A percentile compares a stretch with the other conserved stretches of the same genome.
These are phyloP conservation scores for Lissonota sp. DNA, from an alignment of 2,888 invertebrate genomes.

Conservation along the genomic window DNA sequence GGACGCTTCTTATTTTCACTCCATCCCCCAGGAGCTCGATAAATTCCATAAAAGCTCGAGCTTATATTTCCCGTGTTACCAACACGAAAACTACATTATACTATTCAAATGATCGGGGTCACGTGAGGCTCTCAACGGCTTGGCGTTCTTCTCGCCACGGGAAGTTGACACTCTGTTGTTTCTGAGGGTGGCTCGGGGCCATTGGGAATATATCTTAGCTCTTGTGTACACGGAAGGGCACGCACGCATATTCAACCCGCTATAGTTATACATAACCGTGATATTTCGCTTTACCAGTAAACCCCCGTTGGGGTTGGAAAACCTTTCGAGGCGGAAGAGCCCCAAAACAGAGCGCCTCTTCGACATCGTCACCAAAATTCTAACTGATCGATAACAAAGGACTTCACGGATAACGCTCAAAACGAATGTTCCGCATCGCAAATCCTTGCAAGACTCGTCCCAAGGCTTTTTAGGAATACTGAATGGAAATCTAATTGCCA, in stretches of 20 bases:
- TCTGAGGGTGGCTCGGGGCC: slow-evolving; percentile 79
- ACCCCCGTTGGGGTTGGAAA: slow-evolving; percentile 71
- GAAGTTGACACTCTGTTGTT: slow-evolving; percentile 83
- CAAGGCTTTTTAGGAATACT: not conserved
- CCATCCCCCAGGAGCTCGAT: not conserved
- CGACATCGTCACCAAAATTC: slow-evolving; percentile 4
- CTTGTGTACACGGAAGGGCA: slow-evolving; percentile 67
- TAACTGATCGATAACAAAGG: slow-evolving; percentile 26
- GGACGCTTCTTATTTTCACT: not conserved
- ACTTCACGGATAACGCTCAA: not conserved
- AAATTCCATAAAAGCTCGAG: slow-evolving; percentile 41
- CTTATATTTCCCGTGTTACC: slow-evolving; percentile 40
- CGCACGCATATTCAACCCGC: slow-evolving; percentile 62
- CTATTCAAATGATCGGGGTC: slow-evolving; percentile 79
- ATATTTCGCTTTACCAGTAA: slow-evolving; percentile 48
- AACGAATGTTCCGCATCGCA: not conserved
- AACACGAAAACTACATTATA: slow-evolving; percentile 81
- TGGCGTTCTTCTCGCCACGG: slow-evolving; percentile 66
- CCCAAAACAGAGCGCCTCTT: slow-evolving; percentile 43
- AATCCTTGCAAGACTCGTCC: not conserved
- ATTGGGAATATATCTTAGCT: slow-evolving; percentile 80
- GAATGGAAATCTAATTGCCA: not conserved
- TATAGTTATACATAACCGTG: slow-evolving; percentile 49
- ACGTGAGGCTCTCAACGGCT: slow-evolving; percentile 47
- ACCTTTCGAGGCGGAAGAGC: slow-evolving; percentile 7